phyloP scores from a whole-genome alignment of 2,113 vertebrate species.

The Martes martes region DNA sequence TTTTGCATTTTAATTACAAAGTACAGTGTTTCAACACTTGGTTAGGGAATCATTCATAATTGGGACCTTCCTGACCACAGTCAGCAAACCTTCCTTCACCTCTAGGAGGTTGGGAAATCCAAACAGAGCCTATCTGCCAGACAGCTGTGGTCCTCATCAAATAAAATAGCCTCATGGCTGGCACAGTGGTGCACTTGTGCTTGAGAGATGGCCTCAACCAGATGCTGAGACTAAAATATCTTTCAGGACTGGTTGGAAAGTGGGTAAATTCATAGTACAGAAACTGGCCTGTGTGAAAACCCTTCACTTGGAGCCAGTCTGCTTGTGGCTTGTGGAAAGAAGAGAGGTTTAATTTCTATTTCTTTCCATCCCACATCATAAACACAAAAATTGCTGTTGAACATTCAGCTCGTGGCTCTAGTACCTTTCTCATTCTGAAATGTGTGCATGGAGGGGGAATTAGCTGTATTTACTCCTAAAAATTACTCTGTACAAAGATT shows the following conservation, averaged over 20 bases:
- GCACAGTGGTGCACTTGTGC: neutral
- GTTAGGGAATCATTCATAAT: constrained; percentile 64
- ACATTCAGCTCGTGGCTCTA: neutral
- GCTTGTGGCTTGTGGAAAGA: constrained; percentile 67
- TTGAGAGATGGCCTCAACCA: constrained; percentile 3
- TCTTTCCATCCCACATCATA: constrained; percentile 64
- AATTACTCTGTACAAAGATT: neutral
- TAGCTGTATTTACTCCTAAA: neutral
- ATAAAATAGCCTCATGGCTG: constrained; percentile 36
- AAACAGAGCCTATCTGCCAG: constrained; percentile 61
- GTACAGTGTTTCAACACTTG: constrained; percentile 43
- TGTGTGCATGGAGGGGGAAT: neutral
- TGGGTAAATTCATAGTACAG: constrained; percentile 1
- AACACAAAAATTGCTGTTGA: constrained; percentile 24
- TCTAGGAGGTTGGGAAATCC: constrained; percentile 61
- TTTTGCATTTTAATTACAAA: constrained; percentile 73
- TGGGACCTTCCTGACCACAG: constrained; percentile 52
- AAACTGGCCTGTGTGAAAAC: neutral
- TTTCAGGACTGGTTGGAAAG: constrained; percentile 29
- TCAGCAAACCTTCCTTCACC: constrained; percentile 67
- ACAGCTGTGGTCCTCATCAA: constrained; percentile 73
- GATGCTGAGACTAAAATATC: neutral
- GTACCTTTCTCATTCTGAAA: neutral
- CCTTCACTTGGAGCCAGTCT: neutral
- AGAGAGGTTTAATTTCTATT: constrained; percentile 37